Percentiles rank a stretch among this genome's conserved stretches.
Conservation (phyloP, 2,797 vertebrate species). For the Anabacerthia variegaticeps region DNA sequence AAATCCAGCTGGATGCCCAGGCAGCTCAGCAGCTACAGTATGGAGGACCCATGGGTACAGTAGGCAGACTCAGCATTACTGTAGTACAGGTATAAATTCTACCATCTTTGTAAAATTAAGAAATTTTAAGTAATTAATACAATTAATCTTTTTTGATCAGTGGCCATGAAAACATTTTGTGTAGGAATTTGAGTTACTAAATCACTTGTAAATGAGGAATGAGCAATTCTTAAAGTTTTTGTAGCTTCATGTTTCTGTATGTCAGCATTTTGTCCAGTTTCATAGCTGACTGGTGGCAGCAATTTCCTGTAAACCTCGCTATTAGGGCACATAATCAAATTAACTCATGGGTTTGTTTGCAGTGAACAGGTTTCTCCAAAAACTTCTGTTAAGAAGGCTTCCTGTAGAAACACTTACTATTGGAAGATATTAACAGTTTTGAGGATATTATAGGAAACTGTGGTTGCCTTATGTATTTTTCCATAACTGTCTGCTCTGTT, state of each 20-base stretch:
- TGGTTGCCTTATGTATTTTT: background rate
- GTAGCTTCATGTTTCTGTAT: background rate
- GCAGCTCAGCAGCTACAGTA: conserved; percentile 93
- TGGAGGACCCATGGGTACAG: conserved; percentile 84
- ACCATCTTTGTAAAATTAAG: background rate
- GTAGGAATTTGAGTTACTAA: background rate
- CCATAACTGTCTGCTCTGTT: background rate
- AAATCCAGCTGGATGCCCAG: conserved; percentile 93
- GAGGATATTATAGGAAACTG: background rate
- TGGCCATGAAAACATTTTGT: background rate
- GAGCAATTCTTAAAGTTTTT: background rate
- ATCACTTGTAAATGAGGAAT: background rate
- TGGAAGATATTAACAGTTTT: background rate
- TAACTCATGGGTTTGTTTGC: background rate
- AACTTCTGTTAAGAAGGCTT: background rate
- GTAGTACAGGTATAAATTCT: conserved; percentile 89
- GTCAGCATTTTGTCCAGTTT: background rate
- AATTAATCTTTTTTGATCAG: background rate
- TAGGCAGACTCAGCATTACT: conserved; percentile 93
- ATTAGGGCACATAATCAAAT: background rate
- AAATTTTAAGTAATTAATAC: background rate
- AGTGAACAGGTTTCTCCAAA: background rate
- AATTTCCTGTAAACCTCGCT: background rate
- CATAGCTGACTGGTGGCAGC: background rate
- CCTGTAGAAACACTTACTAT: background rate